Evolutionary conservation across 1,140 invertebrate genomes (phyloP), one percentile per base, ranked within the genome.

Genomic region (Drosophila guanche): DNA sequence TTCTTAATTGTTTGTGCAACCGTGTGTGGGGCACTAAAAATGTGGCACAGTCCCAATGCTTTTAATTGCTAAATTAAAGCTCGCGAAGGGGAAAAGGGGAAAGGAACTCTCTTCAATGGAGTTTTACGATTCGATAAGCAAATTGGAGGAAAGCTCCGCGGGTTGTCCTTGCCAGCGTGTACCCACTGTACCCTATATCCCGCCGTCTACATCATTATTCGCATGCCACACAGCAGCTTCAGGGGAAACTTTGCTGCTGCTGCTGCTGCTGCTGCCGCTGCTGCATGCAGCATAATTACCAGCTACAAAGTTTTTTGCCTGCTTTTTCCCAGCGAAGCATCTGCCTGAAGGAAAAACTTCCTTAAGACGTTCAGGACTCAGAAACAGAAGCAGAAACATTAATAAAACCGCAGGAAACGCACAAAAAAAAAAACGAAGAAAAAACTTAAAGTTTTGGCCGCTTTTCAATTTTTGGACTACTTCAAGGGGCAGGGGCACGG

Each of bases 221-320:
- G 74, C 76, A 79, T 73, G 71, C 72, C 72, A 61, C 65, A 60
- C 59, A 74, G 76, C 66, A 61, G 57, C 58, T 43, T 42, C 37
- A 67, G 60, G 60, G 47, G 27, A 41, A 72, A 53, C 42, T 45
- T 74, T 71, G 56, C 42, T 62, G 76, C 67, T 66, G 16, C 16
- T 20, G 16, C 0, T 12, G 33, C 29, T 8, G 29, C 8, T 33
- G 33, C 10, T 4, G 33, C 3, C 4, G 33, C 33, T 37, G 33
- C 42, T 68, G 68, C 62, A 70, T 73, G 77, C 63, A 76, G 61
- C 77, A 88, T 86, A 86, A 86, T 86, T 86, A 88, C 63, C 78
- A 73, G 48, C 42, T 67, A 54, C 37, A 84, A 85, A 77, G 56
- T 86, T 77, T 73, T 40, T 12, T 20, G 51, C 69, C 16, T 52